Evolutionary conservation across 2,113 vertebrate species (phyloP), one percentile per base, ranked within the genome.

Genomic region (Ciconia maguari): DNA sequence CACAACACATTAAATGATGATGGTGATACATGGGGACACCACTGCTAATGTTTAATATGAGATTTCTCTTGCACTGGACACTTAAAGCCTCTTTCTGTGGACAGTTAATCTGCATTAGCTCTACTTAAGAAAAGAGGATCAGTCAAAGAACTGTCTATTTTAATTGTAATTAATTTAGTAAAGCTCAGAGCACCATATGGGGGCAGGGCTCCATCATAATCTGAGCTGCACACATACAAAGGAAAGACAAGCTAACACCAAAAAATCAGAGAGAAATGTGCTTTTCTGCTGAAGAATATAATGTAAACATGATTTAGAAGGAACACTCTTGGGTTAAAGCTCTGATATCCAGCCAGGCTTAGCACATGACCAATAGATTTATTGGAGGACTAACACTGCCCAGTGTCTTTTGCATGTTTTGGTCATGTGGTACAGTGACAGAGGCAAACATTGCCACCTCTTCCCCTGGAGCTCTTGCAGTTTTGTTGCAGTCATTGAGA

Each of bases 131-230:
- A 93, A 95, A 93, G 94, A 91, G 61, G 78, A 89, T 94, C 84
- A 70, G 76, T 89, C 64, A 89, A 78, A 91, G 61, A 94, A n/a
- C 57, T 1, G 6, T 82, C 82, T 79, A 29, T 78, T 93, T 87
- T 87, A 94, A 93, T 89, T 90, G 82, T 75, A 92, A 93, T 92
- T 70, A 90, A 90, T 90, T 92, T 87, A 88, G 89, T 70, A 70
- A 71, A 85, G 55, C 82, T 92, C 82, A 52, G 38, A 61, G 36
- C n/a, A 54, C 41, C 69, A 14, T 62, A 36, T 2, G 5, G 41
- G 30, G 25, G 34, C 38, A 70, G 41, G 70, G 7, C 30, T 76
- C 68, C 27, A 27, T 49, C 74, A 46, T 51, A 22, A 70, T 71
- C 64, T 87, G 42, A 71, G 25, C 55, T 85, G 65, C 57, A 62